Conservation (phyloP, 2,888 invertebrate genomes). For the Drosophila rellima region DNA sequence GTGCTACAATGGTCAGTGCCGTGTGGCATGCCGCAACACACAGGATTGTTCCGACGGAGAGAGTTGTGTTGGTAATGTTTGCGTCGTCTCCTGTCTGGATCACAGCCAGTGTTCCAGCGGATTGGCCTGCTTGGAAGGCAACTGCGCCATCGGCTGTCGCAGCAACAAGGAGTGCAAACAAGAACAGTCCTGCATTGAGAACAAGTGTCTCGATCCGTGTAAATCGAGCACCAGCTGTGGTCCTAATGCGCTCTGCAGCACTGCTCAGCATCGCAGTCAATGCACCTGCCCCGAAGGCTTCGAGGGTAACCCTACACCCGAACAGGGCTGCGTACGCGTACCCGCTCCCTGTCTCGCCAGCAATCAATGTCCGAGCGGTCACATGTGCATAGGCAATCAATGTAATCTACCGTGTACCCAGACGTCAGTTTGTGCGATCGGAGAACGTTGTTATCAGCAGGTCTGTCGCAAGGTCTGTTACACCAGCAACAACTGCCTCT, state of each 20-base stretch:
- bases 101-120: conserved; percentile 93
- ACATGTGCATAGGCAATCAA: conserved; percentile 91
- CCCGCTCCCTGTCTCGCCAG: conserved; percentile 89
- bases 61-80: conserved; percentile 91
- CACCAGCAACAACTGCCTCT: conserved; percentile 94
- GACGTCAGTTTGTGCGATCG: conserved; percentile 91
- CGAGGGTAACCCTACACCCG: conserved; percentile 93
- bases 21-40: conserved; percentile 91
- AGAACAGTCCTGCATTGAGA: conserved; percentile 93
- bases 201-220: conserved; percentile 94
- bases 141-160: conserved; percentile 94
- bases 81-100: conserved; percentile 92
- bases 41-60: conserved; percentile 93
- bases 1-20: conserved; percentile 94
- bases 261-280: conserved; percentile 90
- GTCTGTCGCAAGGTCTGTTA: conserved; percentile 95
- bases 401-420: conserved; percentile 93
- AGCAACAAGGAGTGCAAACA: conserved; percentile 92
- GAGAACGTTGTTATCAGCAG: conserved; percentile 92
- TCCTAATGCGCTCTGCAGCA: conserved; percentile 93
- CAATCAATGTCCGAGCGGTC: conserved; percentile 91
- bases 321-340: conserved; percentile 95
- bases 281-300: conserved; percentile 95
- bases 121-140: conserved; percentile 92
- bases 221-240: conserved; percentile 91